Evolutionary conservation across 2,888 invertebrate genomes (phyloP), one percentile per base, ranked within the genome.

Genomic region (Drosophila emarginata): DNA sequence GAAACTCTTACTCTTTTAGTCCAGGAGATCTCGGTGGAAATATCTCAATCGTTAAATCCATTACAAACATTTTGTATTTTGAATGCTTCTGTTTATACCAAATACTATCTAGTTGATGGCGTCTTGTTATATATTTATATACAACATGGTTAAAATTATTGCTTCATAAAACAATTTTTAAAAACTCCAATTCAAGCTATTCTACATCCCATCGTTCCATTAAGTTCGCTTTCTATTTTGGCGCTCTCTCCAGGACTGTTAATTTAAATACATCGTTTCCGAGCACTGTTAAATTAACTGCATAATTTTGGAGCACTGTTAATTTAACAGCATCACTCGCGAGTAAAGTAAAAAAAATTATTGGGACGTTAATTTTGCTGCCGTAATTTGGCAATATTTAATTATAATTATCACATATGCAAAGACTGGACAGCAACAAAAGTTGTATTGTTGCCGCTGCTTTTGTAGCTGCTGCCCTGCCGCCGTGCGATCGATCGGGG

Each of bases 401-500:
- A 72, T 66, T 73, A 65, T 45, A 64, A 65, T 77, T 52, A 57
- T 14, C 15, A 57, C 64, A 66, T 82, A 82, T 82, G 82, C 78
- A 73, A 82, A 85, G 80, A 86, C 72, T 63, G 56, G 73, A 77
- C 75, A 78, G 77, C 81, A 72, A 75, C 68, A 75, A 75, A 69
- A 82, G 71, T 72, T 82, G 78, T 82, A 74, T 82, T 81, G 81
- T 84, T 82, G 81, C 75, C 84, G 81, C 81, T 80, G 81, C 75
- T 82, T 45, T 21, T 21, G 45, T 45, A 45, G 83, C 79, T 78
- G 83, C 70, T 82, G 86, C 82, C 75, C 77, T 78, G 86, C 72
- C 86, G 86, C 77, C 69, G 79, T 78, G 76, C 71, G 82, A 76
- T 79, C 71, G 80, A 85, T 85, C 82, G 85, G 81, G 85, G 86